These are phyloP conservation scores for Polypedilum vanderplanki DNA, from an alignment of 1,140 invertebrate genomes.

Conservation along the genomic window DNA sequence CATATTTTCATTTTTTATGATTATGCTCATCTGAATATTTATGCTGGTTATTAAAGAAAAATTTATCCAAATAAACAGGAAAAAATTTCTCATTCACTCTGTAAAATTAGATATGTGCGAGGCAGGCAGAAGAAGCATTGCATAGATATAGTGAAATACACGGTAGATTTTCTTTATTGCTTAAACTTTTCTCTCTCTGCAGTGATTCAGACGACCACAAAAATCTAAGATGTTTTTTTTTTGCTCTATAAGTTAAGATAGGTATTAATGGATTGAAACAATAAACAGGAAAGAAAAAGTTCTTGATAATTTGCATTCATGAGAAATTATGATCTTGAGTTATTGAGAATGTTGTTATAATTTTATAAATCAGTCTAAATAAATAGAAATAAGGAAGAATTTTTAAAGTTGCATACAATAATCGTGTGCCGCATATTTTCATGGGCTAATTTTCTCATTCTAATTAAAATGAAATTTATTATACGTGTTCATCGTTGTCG, in stretches of 20 bases:
- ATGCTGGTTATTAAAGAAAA: slow-evolving; percentile 25
- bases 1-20: slow-evolving; percentile 28
- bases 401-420: slow-evolving; percentile 11
- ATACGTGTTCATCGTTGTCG: slow-evolving; percentile 27
- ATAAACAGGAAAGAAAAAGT: neutral
- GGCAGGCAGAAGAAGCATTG: neutral
- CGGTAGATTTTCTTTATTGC: slow-evolving; percentile 28
- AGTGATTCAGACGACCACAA: neutral
- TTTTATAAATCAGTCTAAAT: neutral
- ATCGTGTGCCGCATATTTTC: slow-evolving; percentile 22
- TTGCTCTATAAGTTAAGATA: too few species aligned
- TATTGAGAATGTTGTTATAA: neutral
- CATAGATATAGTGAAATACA: neutral
- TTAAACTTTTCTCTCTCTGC: neutral
- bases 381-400: neutral
- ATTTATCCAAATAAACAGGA: slow-evolving; percentile 25
- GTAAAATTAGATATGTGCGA: neutral
- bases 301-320: slow-evolving; percentile 1
- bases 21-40: slow-evolving; percentile 29
- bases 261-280: too few species aligned
- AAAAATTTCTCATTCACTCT: neutral
- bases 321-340: neutral
- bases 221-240: too few species aligned
- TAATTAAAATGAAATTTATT: slow-evolving; percentile 29
- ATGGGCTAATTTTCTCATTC: slow-evolving; percentile 26